Conservation (phyloP, 2,888 invertebrate species). For the Philaethria dido region DNA sequence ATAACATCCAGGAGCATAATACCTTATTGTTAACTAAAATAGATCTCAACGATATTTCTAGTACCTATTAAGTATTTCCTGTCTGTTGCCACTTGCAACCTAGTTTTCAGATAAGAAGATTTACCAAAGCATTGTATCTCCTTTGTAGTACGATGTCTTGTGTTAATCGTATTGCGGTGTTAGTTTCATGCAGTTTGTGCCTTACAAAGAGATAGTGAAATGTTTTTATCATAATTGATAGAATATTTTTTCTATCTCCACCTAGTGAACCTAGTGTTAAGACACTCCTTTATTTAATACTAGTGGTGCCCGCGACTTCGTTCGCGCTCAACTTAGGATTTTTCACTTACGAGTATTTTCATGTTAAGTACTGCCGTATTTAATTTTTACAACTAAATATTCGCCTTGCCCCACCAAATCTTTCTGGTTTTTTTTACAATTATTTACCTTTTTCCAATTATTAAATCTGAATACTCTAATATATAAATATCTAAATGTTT, state of each 20-base stretch:
- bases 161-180: slow-evolving; percentile 10
- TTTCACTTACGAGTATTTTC: no score
- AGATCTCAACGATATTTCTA: background rate
- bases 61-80: slow-evolving; percentile 20
- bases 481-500: no score
- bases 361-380: no score
- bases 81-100: slow-evolving; percentile 15
- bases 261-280: no score
- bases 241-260: background rate
- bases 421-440: no score
- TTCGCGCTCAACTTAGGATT: no score
- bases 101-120: slow-evolving; percentile 22
- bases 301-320: no score
- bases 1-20: background rate
- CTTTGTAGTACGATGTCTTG: slow-evolving; percentile 26
- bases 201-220: slow-evolving; percentile 6
- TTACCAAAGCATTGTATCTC: slow-evolving; percentile 8
- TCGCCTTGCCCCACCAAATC: no score
- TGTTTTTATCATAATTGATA: background rate
- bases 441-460: no score
- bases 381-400: no score
- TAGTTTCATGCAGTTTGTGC: background rate
- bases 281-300: no score
- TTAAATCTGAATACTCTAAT: no score
- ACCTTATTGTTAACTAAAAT: background rate